A percentile compares a stretch with the other conserved stretches of the same genome.
phyloP scores from a whole-genome alignment of 2,888 invertebrate species.

The Hermaeophaga mercurialis region DNA sequence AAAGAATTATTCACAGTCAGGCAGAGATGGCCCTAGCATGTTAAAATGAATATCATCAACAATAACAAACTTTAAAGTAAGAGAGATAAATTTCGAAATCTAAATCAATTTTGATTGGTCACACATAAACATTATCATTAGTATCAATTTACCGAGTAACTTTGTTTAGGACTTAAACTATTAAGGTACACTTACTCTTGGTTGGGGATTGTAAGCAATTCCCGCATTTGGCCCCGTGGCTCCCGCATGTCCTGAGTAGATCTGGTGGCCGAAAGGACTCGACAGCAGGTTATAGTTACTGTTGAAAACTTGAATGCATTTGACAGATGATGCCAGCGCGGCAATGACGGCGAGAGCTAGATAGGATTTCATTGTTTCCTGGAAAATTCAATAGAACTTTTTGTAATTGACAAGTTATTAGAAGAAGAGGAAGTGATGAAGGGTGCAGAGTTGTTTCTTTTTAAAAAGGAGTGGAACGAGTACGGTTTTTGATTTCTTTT shows the following conservation, averaged over 20 bases:
- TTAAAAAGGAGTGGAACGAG: too few species aligned
- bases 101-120: too few species aligned
- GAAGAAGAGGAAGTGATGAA: neutral
- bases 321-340: slow-evolving; percentile 22
- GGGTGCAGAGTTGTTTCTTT: neutral
- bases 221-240: slow-evolving; percentile 18
- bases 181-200: too few species aligned
- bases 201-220: slow-evolving; percentile 27
- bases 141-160: too few species aligned
- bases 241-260: slow-evolving; percentile 20
- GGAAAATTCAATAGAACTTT: slow-evolving; percentile 17
- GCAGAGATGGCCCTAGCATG: too few species aligned
- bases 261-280: slow-evolving; percentile 27
- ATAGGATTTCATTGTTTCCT: slow-evolving; percentile 32
- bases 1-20: too few species aligned
- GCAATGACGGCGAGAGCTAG: slow-evolving; percentile 25
- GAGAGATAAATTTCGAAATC: too few species aligned
- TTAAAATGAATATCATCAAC: too few species aligned
- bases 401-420: slow-evolving; percentile 12
- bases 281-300: slow-evolving; percentile 33
- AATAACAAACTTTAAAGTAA: too few species aligned
- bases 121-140: too few species aligned
- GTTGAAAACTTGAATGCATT: slow-evolving; percentile 29
- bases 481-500: too few species aligned
- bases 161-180: too few species aligned